A percentile compares a stretch with the other conserved stretches of the same genome.
Evolutionary conservation across 1,140 invertebrate species (phyloP).

Genomic region (Papilio polytes): DNA sequence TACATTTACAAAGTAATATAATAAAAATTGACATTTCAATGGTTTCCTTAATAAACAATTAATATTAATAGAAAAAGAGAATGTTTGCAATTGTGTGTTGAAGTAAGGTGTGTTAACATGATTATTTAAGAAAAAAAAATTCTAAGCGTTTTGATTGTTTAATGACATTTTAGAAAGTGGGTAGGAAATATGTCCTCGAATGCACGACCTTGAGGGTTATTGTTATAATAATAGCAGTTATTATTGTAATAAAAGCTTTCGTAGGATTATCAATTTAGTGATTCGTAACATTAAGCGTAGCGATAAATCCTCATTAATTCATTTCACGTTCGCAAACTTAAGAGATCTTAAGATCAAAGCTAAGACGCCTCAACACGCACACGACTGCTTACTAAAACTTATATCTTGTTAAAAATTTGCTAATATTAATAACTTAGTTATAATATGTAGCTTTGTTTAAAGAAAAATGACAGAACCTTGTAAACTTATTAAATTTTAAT

Average conservation of each 20-base stretch:
- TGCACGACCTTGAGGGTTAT: no score
- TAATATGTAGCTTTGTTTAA: neutral
- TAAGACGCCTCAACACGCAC: constrained; percentile 26
- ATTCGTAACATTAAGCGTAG: neutral
- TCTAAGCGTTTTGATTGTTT: neutral
- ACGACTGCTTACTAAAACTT: constrained; percentile 22
- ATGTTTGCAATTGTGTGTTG: no score
- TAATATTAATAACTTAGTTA: neutral
- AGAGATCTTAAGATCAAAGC: constrained; percentile 35
- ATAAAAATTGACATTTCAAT: no score
- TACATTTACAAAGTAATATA: no score
- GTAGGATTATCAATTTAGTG: constrained; percentile 10
- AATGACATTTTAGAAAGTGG: neutral
- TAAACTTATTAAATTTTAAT: no score
- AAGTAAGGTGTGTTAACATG: no score
- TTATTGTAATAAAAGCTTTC: constrained; percentile 11
- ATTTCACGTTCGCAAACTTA: constrained; percentile 35
- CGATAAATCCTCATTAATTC: constrained; percentile 29
- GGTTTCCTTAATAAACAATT: no score
- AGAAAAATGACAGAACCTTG: no score
- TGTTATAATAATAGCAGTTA: neutral
- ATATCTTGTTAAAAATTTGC: neutral
- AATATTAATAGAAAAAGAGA: no score
- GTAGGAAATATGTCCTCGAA: no score
- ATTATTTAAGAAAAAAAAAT: no score